Conservation (phyloP, 1,140 invertebrate genomes). For the Drosophila kepulauana region DNA sequence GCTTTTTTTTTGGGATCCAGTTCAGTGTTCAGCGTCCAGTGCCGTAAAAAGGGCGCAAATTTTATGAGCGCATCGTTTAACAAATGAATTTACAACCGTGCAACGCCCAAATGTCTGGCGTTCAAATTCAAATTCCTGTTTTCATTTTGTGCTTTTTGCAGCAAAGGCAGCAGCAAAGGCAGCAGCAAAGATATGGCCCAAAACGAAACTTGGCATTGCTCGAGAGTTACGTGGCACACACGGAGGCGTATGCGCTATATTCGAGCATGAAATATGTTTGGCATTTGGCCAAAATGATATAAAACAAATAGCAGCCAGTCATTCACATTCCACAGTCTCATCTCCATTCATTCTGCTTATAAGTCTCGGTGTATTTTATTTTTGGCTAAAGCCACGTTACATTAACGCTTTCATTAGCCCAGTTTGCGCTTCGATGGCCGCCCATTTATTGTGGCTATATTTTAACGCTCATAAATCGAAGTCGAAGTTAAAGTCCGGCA, state of each 20-base stretch:
- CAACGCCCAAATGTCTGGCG: conserved; percentile 85
- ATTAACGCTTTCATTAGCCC: conserved; percentile 81
- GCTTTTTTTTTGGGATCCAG: conserved; percentile 11
- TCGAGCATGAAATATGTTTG: conserved; percentile 65
- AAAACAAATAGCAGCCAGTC: conserved; percentile 63
- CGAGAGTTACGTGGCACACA: conserved; percentile 71
- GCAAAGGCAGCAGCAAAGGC: not conserved
- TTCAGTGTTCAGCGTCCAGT: conserved; percentile 20
- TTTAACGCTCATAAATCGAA: conserved; percentile 75
- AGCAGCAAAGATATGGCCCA: conserved; percentile 51
- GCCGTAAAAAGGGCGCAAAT: conserved; percentile 81
- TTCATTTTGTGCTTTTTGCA: not conserved
- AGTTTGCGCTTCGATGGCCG: conserved; percentile 58
- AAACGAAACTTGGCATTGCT: conserved; percentile 43
- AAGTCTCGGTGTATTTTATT: not conserved
- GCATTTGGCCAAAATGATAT: conserved; percentile 71
- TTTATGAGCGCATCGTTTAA: conserved; percentile 85
- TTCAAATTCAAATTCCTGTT: conserved; percentile 83
- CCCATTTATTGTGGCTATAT: conserved; percentile 60
- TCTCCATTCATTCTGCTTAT: conserved; percentile 12
- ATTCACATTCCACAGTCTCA: conserved; percentile 26
- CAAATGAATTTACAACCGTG: conserved; percentile 85
- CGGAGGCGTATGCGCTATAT: conserved; percentile 69
- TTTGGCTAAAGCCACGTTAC: conserved; percentile 27
- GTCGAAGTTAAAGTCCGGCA: conserved; percentile 27